Conservation (phyloP, 2,888 invertebrate genomes). For the Anorthoa munda region DNA sequence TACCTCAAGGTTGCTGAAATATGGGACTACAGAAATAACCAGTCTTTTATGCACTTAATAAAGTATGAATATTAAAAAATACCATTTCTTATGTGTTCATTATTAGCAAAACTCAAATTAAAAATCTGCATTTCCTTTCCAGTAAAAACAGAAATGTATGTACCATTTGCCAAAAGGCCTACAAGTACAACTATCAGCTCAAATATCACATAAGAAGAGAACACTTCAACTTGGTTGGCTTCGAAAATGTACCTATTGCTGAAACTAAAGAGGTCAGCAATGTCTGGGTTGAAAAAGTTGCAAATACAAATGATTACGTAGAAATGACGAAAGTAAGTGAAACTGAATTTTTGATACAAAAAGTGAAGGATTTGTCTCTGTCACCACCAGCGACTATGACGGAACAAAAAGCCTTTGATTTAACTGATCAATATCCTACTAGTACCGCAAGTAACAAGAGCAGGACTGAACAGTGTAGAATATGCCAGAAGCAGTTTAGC, state of each 20-base stretch:
- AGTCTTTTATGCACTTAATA: not conserved
- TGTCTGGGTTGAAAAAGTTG: slow-evolving; percentile 80
- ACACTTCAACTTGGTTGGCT: slow-evolving; percentile 76
- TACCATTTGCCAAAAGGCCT: slow-evolving; percentile 69
- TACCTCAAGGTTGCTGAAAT: not conserved
- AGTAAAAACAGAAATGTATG: slow-evolving; percentile 64
- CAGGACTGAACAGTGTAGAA: not conserved
- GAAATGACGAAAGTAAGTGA: slow-evolving; percentile 77
- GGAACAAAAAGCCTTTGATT: slow-evolving; percentile 61
- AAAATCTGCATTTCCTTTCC: not conserved
- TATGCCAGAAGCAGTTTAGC: not conserved
- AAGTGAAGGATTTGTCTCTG: slow-evolving; percentile 62
- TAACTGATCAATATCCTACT: slow-evolving; percentile 62
- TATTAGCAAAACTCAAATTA: not conserved
- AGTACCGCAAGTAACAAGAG: fast-evolving
- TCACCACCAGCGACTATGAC: slow-evolving; percentile 38
- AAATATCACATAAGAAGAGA: slow-evolving; percentile 75
- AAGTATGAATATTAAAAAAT: not conserved
- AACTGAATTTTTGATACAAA: slow-evolving; percentile 73
- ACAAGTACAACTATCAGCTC: slow-evolving; percentile 56
- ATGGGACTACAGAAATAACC: not conserved
- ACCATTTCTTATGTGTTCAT: too few relatives aligned
- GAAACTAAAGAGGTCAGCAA: slow-evolving; percentile 76
- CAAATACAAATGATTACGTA: slow-evolving; percentile 72
- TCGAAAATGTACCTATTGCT: slow-evolving; percentile 59